Base-by-base conservation (phyloP, 30 jellyfish, hydroid and myxozoan species). In the Aurelia sp. region DNA sequence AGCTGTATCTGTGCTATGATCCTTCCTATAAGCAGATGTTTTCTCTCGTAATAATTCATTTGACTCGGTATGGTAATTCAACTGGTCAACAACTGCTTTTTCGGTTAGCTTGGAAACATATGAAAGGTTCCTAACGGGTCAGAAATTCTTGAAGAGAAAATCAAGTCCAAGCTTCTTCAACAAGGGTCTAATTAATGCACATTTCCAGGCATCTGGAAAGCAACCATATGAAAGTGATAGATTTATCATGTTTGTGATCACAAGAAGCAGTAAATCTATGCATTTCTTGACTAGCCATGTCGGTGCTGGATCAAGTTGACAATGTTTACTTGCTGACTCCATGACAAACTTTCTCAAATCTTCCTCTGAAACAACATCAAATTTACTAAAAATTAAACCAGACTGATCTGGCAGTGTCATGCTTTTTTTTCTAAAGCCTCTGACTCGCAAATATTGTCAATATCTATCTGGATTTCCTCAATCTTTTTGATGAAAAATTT, bases 291-390 rank as follows among this genome's bases (percentile, higher is more conserved):
- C 80, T 22, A 74, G 74, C 74, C 80, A 85, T 66, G 82, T 72
- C 68, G 90, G 82, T 38, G 78, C 85, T 72, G 90, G 94, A 63
- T 85, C 94, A 59, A 85, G 89, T 60, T 61, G 89, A 59, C 89
- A 85, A 63, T 44, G 73, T 74, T 72, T 85, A 44, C 85, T 72
- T 74, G 84, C 74, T 72, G 90, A 72, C 24, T 60, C 55, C 50
- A 27, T 47, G 76, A 80, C 55, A 72, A 85, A 50, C 7, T 72
- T 74, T 51, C 82, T 59, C n/a, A 85, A 84, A 72, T 74, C 68
- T 44, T 74, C 82, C 85, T 85, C 94, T 66, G 94, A 72, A 63
- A 74, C 74, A 72, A 44, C 88, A 44, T 61, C 74, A 58, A 82
- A 70, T 44, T 47, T 27, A 74, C 78, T 44, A 76, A 85, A 60